A percentile compares a stretch with the other conserved stretches of the same genome.
Evolutionary conservation across 2,888 invertebrate genomes (phyloP).

Genomic region (Chrysopilus asiliformis): DNA sequence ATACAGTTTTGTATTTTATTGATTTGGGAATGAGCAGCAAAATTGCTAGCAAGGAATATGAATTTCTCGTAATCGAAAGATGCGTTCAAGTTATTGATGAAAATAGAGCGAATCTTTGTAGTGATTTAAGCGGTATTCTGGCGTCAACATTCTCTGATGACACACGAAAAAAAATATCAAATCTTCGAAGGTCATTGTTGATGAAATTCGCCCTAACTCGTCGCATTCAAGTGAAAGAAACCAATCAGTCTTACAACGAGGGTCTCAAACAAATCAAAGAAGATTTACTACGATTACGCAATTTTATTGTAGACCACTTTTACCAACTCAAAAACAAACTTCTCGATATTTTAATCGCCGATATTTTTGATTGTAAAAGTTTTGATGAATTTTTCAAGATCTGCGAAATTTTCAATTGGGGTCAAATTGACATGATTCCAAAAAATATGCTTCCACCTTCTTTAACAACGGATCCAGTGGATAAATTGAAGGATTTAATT

Average conservation of each 20-base stretch:
- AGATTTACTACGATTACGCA: background rate
- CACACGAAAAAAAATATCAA: background rate
- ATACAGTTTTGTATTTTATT: slow-evolving; percentile 15
- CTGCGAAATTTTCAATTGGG: background rate
- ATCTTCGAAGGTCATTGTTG: background rate
- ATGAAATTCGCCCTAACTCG: background rate
- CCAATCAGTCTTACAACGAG: background rate
- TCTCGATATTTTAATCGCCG: background rate
- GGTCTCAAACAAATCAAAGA: background rate
- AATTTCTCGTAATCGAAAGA: background rate
- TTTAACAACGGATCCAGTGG: too few species aligned
- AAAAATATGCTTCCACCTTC: too few species aligned
- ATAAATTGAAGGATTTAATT: too few species aligned
- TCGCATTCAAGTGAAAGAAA: background rate
- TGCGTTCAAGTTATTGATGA: background rate
- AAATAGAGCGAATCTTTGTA: background rate
- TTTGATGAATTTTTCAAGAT: background rate
- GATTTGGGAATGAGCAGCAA: background rate
- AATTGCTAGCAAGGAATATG: background rate
- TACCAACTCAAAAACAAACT: background rate
- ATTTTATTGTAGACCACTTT: background rate
- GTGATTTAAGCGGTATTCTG: background rate
- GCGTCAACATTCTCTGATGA: background rate
- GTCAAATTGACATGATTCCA: background rate
- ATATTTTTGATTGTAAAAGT: background rate